These are phyloP conservation scores for Brachyistius frenatus DNA, from an alignment of 2,113 vertebrate species.

Conservation along the genomic window DNA sequence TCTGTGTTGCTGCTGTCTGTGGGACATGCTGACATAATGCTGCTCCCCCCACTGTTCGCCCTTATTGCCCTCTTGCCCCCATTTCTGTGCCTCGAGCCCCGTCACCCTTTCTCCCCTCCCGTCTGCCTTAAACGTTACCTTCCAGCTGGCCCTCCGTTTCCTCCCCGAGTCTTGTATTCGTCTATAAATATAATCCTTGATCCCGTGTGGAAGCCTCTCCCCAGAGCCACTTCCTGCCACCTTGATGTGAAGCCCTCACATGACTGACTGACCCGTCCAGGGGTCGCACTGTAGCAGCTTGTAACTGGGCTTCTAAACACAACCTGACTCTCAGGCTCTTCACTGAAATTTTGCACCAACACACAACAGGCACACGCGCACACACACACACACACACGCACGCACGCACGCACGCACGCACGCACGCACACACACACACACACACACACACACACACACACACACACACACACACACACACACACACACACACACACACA, in stretches of 20 bases:
- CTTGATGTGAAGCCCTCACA: constrained; percentile 52
- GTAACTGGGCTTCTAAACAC: constrained; percentile 54
- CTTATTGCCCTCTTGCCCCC: constrained; percentile 29
- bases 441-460: background rate
- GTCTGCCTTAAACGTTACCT: constrained; percentile 54
- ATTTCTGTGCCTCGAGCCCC: constrained; percentile 64
- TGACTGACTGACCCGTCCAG: constrained; percentile 41
- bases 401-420: constrained; percentile 14
- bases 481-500: constrained; percentile 11
- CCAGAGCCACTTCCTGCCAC: background rate
- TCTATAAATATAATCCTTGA: constrained; percentile 48
- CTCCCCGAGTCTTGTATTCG: constrained; percentile 19
- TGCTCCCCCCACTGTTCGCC: constrained; percentile 8
- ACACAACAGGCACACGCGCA: constrained; percentile 6
- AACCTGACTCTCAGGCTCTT: constrained; percentile 52
- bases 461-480: constrained; percentile 10
- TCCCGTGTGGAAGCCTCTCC: constrained; percentile 40
- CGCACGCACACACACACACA: constrained; percentile 1
- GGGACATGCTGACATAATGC: constrained; percentile 95
- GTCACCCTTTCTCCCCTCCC: background rate
- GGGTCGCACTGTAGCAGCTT: constrained; percentile 57
- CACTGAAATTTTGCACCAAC: constrained; percentile 29
- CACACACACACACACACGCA: constrained; percentile 8
- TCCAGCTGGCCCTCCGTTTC: constrained; percentile 7
- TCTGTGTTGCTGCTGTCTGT: constrained; percentile 97